A percentile compares a stretch with the other conserved stretches of the same genome.
Conservation (phyloP, 2,888 invertebrate species). For the Trachelus stipa region DNA sequence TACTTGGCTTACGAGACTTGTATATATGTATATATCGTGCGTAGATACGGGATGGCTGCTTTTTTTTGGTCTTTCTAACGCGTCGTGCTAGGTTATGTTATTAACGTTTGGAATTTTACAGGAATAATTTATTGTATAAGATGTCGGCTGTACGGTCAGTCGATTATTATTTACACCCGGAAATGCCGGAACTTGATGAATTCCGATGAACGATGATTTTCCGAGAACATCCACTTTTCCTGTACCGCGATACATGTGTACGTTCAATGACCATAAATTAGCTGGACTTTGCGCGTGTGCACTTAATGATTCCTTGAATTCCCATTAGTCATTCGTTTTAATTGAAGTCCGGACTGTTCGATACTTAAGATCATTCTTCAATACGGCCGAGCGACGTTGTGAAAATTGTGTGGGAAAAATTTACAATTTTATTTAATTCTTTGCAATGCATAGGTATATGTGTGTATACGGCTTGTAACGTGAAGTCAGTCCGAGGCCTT, state of each 20-base stretch:
- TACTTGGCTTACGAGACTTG: neutral
- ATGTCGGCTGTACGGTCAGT: neutral
- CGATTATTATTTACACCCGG: neutral
- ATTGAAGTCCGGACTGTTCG: constrained; percentile 17
- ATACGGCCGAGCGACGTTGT: neutral
- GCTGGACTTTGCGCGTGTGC: constrained; percentile 29
- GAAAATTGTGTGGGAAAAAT: neutral
- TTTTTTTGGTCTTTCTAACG: neutral
- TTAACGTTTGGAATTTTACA: too few relatives aligned
- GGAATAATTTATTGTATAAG: neutral
- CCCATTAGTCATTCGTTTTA: constrained; percentile 28
- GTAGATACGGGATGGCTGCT: neutral
- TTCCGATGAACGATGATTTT: neutral
- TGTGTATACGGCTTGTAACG: neutral
- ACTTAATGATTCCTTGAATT: constrained; percentile 21
- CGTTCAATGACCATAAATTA: constrained; percentile 34
- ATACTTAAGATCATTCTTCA: neutral
- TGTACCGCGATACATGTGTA: neutral
- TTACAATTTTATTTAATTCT: neutral
- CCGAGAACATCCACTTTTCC: neutral
- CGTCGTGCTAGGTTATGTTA: too few relatives aligned
- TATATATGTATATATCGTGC: neutral
- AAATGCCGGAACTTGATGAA: neutral
- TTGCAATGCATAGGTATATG: neutral
- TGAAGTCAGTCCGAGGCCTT: neutral